Base-by-base conservation (phyloP, 2,797 vertebrate genomes). In the Bradypodion ventrale region DNA sequence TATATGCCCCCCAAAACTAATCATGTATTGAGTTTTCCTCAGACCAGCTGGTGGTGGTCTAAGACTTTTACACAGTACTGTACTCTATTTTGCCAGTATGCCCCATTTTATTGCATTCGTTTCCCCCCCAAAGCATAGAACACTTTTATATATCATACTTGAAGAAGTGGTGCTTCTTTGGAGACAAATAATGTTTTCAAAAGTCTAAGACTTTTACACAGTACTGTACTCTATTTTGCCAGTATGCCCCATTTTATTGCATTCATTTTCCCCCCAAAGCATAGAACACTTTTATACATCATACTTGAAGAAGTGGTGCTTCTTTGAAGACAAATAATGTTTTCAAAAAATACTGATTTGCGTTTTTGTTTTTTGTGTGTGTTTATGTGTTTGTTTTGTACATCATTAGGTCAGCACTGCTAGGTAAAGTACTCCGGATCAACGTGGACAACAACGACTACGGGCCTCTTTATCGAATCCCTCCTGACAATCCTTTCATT, bases 361-460 rank as follows among this genome's bases (percentile, higher is more conserved):
- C 56, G 16, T 13, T 16, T 23, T n/a, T n/a, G n/a, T 66, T 66
- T 25, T 60, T 1, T 29, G 8, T 5, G 15, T 1, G 19, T 16
- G 19, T 32, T 60, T 77, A 76, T 76, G 40, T 78, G 23, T 82
- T 3, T 13, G 37, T 86, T 3, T 84, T 72, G 21, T 88, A 6
- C 42, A 21, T 1, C 80, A 21, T 7, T 90, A 99, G 98, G 93
- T 99, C 98, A 16, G 85, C 97, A 7, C 95, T 99, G 27, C 87
- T 99, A 92, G 98, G 98, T 72, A 99, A 99, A 94, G 98, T 97
- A 85, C 97, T 99, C 56, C 97, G 98, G 10, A 96, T 99, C 1
- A 96, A 98, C 16, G 98, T 99, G 90, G 95, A 97, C 72, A 86
- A 95, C 92, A 97, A 97, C 0, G 96, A 97, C 66, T 95, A 79